These are phyloP conservation scores for Papilio protenor DNA, from an alignment of 2,888 invertebrate species.

Conservation along the genomic window DNA sequence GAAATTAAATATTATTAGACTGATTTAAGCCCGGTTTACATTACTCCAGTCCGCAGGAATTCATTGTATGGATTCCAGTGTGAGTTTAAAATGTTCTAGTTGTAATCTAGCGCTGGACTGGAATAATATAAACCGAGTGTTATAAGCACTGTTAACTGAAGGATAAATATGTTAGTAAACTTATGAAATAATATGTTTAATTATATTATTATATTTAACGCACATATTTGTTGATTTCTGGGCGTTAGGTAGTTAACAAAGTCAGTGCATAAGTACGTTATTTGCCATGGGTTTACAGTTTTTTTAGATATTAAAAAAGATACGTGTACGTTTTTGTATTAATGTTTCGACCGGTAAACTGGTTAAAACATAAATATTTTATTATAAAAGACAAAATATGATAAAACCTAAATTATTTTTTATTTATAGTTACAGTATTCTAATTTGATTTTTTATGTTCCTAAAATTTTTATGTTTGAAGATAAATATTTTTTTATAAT, in stretches of 20 bases:
- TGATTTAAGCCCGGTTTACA: not conserved
- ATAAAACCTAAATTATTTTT: not conserved
- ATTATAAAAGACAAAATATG: not conserved
- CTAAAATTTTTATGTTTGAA: conserved; percentile 1
- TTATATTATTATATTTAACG: too few relatives aligned
- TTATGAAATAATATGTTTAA: not conserved
- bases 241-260: too few relatives aligned
- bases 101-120: not conserved
- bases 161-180: not conserved
- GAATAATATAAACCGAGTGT: not conserved
- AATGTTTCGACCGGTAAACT: not conserved
- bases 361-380: not conserved
- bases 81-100: not conserved
- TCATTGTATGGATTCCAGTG: too few relatives aligned
- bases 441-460: conserved; percentile 8
- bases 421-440: conserved; percentile 1
- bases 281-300: too few relatives aligned
- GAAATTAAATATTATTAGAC: not conserved
- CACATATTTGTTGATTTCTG: not conserved
- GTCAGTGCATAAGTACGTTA: too few relatives aligned
- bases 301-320: too few relatives aligned
- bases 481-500: conserved; percentile 3
- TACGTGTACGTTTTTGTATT: too few relatives aligned
- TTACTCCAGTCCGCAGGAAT: not conserved
- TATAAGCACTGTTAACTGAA: not conserved